These are phyloP conservation scores for Monoplex corrugatus DNA, from an alignment of 2,888 invertebrate genomes.

Conservation along the genomic window DNA sequence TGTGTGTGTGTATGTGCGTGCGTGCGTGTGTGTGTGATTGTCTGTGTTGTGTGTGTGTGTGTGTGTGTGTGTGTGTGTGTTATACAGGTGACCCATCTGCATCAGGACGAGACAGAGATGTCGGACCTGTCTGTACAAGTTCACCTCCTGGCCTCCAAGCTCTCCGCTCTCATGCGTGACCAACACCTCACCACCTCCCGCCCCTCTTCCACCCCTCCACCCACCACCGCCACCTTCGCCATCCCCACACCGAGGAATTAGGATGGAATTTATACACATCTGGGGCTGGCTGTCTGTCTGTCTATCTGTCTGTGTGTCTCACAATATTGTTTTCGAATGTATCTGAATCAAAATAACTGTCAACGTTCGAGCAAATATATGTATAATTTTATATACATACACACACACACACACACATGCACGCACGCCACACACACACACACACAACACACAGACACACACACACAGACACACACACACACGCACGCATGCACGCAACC, in stretches of 20 bases:
- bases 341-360: too few relatives aligned
- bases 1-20: not conserved
- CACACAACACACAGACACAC: not conserved
- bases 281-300: not conserved
- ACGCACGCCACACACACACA: not conserved
- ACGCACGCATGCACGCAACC: not conserved
- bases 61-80: too few relatives aligned
- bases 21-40: not conserved
- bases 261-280: not conserved
- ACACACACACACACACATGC: not conserved
- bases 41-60: too few relatives aligned
- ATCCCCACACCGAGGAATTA: not conserved
- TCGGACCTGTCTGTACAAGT: slow-evolving; percentile 6
- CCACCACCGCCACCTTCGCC: not conserved
- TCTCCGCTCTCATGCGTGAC: slow-evolving; percentile 4
- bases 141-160: not conserved
- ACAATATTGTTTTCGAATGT: too few relatives aligned
- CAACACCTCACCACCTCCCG: not conserved
- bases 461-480: not conserved
- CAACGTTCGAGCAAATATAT: too few relatives aligned
- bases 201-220: not conserved
- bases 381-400: not conserved
- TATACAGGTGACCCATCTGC: not conserved
- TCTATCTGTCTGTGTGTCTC: too few relatives aligned
- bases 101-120: not conserved